Base-by-base conservation (phyloP, 2,888 invertebrate genomes). In the Tenthredo distinguenda region DNA sequence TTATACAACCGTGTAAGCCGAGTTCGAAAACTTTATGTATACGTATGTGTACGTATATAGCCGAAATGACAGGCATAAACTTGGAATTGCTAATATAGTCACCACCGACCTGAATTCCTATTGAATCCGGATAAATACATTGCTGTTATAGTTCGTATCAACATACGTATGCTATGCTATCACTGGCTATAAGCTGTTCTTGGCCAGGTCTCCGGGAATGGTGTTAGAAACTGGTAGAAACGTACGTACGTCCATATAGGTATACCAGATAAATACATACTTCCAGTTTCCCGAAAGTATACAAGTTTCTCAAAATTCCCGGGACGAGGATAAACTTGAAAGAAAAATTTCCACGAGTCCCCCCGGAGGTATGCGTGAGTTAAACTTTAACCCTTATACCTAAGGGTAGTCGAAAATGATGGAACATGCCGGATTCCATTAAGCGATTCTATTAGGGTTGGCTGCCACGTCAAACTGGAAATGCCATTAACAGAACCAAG, bases 31-130 rank as follows among this genome's bases (percentile, higher is more conserved):
- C 31, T 83, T 83, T 34, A 21, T 40, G 62, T 43, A 34, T 37
- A 40, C 37, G 31, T 47, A 74, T 10, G 10, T 21, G 55, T 21
- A 34, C 55, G 2, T 47, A 47, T 31, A 68, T 0, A 10, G 43
- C n/a, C 71, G n/a, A 47, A 71, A 68, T 34, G 47, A 65, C 40
- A 34, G 65, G 40, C 43, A 47, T 82, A 82, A 82, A 83, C 83
- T 83, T 71, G 68, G 21, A 47, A 83, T 68, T 71, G 83, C 83
- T 83, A 83, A 83, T 83, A 68, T 68, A 83, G 68, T 71, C 83
- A 47, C 68, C 50, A 34, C 83, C 50, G 83, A 83, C 68, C 68
- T 50, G 50, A 40, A 47, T 83, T 83, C 68, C 37, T 68, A 81
- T 58, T 21, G 40, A 81, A 81, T 62, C 40, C 47, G 15, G 62